Percentiles rank a stretch among this genome's conserved stretches.
Evolutionary conservation across 2,113 vertebrate species (phyloP).

Genomic region (Vulpes ferrilata): DNA sequence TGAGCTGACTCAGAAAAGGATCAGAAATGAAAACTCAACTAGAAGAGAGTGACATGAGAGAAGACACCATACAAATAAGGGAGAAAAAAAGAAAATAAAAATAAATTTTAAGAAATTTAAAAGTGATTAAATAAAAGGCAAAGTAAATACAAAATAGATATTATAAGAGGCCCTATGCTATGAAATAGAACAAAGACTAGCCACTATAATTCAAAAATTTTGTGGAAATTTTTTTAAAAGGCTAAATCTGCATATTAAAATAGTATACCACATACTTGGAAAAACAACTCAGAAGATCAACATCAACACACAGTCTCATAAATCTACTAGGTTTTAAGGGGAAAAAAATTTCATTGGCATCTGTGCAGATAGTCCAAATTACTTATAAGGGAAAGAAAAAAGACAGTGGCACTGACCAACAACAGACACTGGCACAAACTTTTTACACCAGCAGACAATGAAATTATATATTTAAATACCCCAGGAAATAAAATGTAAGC

Average conservation of each 20-base stretch:
- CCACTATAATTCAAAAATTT: not conserved
- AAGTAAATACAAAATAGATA: not conserved
- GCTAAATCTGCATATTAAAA: not conserved
- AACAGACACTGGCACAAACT: not conserved
- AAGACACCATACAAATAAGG: not conserved
- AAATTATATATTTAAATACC: not conserved
- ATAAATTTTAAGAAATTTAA: not conserved
- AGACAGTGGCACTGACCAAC: not conserved
- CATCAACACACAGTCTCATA: not conserved
- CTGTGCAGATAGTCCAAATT: not conserved
- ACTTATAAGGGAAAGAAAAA: not conserved
- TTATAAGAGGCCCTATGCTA: not conserved
- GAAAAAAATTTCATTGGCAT: not conserved
- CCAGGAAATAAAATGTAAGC: slow-evolving; percentile 1
- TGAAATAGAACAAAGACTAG: not conserved
- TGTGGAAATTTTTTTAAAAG: not conserved
- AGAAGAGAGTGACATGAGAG: not conserved
- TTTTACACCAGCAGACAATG: not conserved
- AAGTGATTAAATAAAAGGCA: not conserved
- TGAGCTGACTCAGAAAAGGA: not conserved
- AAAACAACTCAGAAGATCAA: slow-evolving; percentile 10
- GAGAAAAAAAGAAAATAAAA: not conserved
- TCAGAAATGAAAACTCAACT: not conserved
- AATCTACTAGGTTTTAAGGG: not conserved
- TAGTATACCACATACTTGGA: not conserved